Base-by-base conservation (phyloP, 2,797 vertebrate genomes). In the Phalanger gymnotis region DNA sequence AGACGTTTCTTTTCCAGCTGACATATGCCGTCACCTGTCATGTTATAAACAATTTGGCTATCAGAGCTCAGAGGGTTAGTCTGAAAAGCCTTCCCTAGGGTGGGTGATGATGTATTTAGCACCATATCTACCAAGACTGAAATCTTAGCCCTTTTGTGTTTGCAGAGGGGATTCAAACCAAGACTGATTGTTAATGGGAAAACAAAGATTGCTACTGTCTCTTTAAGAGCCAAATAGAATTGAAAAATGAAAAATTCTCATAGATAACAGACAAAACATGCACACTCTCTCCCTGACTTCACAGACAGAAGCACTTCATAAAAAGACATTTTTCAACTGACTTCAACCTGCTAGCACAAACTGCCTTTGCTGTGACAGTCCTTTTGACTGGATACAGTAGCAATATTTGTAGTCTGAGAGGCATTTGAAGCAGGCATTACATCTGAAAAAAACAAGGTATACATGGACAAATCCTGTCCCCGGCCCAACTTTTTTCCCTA, bases 11-110 rank as follows among this genome's bases (percentile, higher is more conserved):
- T 98, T 98, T 98, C 99, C 99, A 99, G 99, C 99, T 99, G 99
- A 99, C 99, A 99, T 98, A 98, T 98, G 98, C 98, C 99, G 98
- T 99, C 99, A 99, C 99, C 99, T 99, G 99, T 99, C 99, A 99
- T 97, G 98, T 99, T 99, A 98, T 98, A 98, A 99, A 99, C 99
- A 99, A 99, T 98, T 98, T 98, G 95, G 98, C 97, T 92, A 95
- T 98, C 98, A 98, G 98, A 99, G 97, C 99, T 98, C 98, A 98
- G 98, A 98, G 96, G 95, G 96, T 97, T 97, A 96, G 98, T 98
- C 97, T 97, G 98, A 99, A 98, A 98, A 98, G 94, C 93, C 98
- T 98, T 99, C 97, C 81, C 52, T 98, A 96, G 95, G 97, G 96
- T 97, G 98, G 96, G 96, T 98, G 98, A 98, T 98, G 98, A 98